phyloP scores from a whole-genome alignment of 2,888 invertebrate species.

The Thera britannica region DNA sequence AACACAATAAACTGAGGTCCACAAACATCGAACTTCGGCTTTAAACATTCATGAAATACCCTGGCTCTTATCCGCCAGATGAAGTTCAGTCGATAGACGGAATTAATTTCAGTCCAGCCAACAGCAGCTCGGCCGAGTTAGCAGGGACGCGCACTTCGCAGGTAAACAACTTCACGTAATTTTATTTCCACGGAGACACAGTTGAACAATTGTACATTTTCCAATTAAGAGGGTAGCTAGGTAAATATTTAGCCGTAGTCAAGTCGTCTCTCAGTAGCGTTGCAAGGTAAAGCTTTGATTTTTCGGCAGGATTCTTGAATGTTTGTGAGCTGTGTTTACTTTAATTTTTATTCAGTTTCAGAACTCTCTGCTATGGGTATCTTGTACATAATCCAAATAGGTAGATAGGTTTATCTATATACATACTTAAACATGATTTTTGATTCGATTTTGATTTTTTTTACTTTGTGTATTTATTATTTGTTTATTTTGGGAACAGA shows the following conservation, averaged over 20 bases:
- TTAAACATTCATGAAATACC: slow-evolving; percentile 45
- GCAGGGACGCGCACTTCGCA: slow-evolving; percentile 7
- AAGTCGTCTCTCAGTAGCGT: not conserved
- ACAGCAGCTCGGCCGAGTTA: slow-evolving; percentile 14
- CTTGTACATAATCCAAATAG: too few relatives aligned
- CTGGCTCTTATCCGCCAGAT: slow-evolving; percentile 42
- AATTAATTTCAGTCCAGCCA: slow-evolving; percentile 37
- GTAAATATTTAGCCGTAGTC: not conserved
- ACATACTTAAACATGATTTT: too few relatives aligned
- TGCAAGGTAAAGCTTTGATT: not conserved
- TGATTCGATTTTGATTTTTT: too few relatives aligned
- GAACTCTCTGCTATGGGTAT: too few relatives aligned
- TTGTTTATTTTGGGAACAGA: not conserved
- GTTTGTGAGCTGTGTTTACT: too few relatives aligned
- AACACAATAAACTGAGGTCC: slow-evolving; percentile 36
- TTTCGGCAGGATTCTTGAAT: too few relatives aligned
- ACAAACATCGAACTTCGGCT: slow-evolving; percentile 39
- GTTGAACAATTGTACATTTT: slow-evolving; percentile 14
- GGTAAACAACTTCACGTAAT: slow-evolving; percentile 18
- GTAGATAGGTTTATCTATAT: too few relatives aligned
- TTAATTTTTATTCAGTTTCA: too few relatives aligned
- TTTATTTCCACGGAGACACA: slow-evolving; percentile 23
- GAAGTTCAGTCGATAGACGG: slow-evolving; percentile 44
- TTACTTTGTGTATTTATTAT: too few relatives aligned
- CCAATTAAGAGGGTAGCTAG: slow-evolving; percentile 1